A percentile compares a stretch with the other conserved stretches of the same genome.
Conservation (phyloP, 2,113 vertebrate species). For the Elanoides forficatus region DNA sequence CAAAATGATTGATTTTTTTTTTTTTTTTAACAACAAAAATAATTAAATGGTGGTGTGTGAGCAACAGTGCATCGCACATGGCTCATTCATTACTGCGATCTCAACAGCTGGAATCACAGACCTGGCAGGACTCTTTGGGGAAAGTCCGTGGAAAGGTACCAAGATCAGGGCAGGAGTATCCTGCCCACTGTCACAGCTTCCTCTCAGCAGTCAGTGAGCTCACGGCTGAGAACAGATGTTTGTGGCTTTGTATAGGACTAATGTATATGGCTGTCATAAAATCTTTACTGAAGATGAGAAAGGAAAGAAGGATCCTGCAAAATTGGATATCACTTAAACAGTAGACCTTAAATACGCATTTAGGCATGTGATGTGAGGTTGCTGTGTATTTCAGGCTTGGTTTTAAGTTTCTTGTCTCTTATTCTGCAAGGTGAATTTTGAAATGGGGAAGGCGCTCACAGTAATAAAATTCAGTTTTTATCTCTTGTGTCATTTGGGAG, state of each 20-base stretch:
- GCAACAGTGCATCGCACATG: background rate
- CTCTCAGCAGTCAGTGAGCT: background rate
- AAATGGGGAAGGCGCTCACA: background rate
- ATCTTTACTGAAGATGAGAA: background rate
- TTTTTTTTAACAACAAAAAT: no score
- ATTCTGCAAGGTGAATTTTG: background rate
- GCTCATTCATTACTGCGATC: background rate
- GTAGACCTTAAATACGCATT: background rate
- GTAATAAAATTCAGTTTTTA: background rate
- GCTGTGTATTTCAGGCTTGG: background rate
- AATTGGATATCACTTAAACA: background rate
- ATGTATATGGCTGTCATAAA: background rate
- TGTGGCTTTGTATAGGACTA: background rate
- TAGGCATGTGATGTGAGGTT: background rate
- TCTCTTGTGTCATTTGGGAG: background rate
- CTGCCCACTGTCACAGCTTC: background rate
- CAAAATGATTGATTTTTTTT: background rate
- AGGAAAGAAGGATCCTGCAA: background rate
- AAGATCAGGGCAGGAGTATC: background rate
- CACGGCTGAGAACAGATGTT: background rate
- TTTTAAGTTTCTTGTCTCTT: background rate
- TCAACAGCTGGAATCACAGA: background rate
- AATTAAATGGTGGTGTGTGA: background rate
- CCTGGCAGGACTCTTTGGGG: background rate
- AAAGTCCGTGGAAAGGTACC: background rate